phyloP scores from a whole-genome alignment of 2,113 vertebrate species.

The Xenus cinereus region DNA sequence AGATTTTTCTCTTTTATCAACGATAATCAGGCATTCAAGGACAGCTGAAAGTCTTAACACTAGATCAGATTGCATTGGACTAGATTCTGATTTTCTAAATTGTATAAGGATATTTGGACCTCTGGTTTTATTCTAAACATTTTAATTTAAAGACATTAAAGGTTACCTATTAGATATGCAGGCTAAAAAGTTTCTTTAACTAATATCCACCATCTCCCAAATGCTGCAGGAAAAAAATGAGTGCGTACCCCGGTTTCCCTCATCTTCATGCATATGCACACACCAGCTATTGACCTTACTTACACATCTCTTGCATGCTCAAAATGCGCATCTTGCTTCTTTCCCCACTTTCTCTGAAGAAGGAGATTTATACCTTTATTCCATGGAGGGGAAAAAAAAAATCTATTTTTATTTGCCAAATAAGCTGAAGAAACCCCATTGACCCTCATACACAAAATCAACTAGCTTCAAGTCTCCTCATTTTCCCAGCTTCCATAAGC shows the following conservation, averaged over 20 bases:
- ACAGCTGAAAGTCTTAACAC: background rate
- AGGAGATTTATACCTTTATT: background rate
- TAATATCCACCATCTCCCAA: background rate
- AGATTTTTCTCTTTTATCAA: background rate
- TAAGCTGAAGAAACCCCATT: background rate
- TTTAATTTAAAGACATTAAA: background rate
- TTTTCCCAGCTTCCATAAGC: background rate
- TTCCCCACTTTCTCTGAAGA: background rate
- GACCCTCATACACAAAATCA: background rate
- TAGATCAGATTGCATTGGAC: background rate
- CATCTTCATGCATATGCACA: background rate
- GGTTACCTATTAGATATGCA: background rate
- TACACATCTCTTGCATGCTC: background rate
- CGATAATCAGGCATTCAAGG: background rate
- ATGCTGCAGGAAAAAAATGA: background rate
- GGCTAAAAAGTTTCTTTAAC: background rate
- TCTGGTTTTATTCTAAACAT: background rate
- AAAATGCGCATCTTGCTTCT: background rate
- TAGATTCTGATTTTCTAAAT: background rate
- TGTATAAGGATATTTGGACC: background rate
- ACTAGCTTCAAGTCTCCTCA: background rate
- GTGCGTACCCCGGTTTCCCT: background rate
- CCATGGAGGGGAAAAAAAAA: background rate
- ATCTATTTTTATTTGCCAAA: background rate
- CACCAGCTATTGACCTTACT: background rate